Percentiles rank a stretch among this genome's conserved stretches.
phyloP scores from a whole-genome alignment of 2,888 invertebrate species.

The Tachina grossa region DNA sequence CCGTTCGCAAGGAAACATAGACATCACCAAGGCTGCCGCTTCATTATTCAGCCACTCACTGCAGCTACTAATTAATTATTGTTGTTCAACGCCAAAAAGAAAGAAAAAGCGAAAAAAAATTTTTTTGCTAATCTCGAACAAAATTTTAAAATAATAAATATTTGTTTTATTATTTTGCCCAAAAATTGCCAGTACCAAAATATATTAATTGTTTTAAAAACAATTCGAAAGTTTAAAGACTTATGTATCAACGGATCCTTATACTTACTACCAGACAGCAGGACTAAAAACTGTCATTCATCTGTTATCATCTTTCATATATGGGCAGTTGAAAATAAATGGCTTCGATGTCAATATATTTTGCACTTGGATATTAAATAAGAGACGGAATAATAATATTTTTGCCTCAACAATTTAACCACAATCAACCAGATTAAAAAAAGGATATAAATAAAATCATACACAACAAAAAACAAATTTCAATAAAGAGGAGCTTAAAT shows the following conservation, averaged over 20 bases:
- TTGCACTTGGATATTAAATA: conserved; percentile 15
- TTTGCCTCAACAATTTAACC: neutral
- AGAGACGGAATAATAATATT: conserved; percentile 3
- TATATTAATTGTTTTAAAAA: conserved; percentile 26
- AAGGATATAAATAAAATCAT: neutral
- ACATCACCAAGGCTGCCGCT: conserved; percentile 63
- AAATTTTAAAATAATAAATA: conserved; percentile 15
- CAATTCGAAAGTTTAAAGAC: conserved; percentile 28
- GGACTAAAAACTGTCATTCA: conserved; percentile 16
- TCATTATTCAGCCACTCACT: conserved; percentile 36
- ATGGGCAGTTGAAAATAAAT: conserved; percentile 12
- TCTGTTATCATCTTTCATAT: neutral
- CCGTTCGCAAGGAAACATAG: conserved; percentile 40
- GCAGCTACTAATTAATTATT: conserved; percentile 43
- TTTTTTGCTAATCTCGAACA: conserved; percentile 46
- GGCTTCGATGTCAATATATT: conserved; percentile 20
- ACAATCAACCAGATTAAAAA: conserved; percentile 6
- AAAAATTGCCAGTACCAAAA: conserved; percentile 66
- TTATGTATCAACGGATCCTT: neutral
- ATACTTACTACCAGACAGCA: conserved; percentile 4
- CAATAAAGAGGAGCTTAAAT: conserved; percentile 63
- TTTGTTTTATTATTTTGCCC: conserved; percentile 39
- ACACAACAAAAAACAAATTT: conserved; percentile 1
- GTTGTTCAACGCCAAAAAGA: conserved; percentile 57
- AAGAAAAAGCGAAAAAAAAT: conserved; percentile 44